A percentile compares a stretch with the other conserved stretches of the same genome.
phyloP scores from a whole-genome alignment of 2,888 invertebrate genomes.

The Amiota mariae region DNA sequence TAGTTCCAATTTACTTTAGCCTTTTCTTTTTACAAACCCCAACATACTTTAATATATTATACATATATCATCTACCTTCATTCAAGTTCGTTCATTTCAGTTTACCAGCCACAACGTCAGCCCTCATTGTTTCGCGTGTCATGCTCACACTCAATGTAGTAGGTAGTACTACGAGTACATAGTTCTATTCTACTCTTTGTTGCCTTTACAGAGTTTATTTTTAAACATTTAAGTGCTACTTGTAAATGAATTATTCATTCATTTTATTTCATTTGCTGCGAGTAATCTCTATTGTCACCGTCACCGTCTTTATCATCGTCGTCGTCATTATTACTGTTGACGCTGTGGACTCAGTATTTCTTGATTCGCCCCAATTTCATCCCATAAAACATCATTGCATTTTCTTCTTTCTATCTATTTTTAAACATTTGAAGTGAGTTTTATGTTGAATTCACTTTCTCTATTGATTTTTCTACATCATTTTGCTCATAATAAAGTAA shows the following conservation, averaged over 20 bases:
- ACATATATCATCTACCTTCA: neutral
- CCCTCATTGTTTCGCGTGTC: too few species aligned
- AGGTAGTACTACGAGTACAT: neutral
- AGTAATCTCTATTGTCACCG: neutral
- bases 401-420: neutral
- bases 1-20: neutral
- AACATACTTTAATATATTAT: neutral
- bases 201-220: constrained; percentile 16
- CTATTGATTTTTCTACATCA: neutral
- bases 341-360: neutral
- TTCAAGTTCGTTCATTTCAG: too few species aligned
- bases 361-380: neutral
- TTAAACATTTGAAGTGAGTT: too few species aligned
- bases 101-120: too few species aligned
- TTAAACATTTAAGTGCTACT: constrained; percentile 23
- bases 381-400: neutral
- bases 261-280: constrained; percentile 9
- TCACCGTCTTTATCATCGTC: neutral
- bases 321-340: constrained; percentile 2
- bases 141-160: too few species aligned
- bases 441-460: neutral
- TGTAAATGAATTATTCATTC: constrained; percentile 23
- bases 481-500: too few species aligned
- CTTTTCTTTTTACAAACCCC: neutral
- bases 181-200: neutral